Base-by-base conservation (phyloP, 2,888 invertebrate species). In the Oscheius sp. region DNA sequence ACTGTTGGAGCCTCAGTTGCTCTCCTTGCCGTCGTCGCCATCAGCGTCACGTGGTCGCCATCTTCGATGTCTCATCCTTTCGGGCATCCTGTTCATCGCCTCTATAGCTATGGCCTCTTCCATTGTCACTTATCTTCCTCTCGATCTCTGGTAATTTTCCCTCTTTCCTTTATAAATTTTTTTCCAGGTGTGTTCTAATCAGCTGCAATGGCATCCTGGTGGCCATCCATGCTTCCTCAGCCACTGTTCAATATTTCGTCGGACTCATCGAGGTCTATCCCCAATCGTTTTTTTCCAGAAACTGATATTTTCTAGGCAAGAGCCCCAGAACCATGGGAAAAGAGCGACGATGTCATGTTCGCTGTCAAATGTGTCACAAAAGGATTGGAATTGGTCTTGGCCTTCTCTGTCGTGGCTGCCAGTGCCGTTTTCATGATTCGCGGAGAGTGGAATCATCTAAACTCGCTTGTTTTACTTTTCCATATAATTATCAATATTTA, bases 401-500 rank as follows among this genome's bases (percentile, higher is more conserved):
- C 91, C 0, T 89, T 91, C 18, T 89, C 90, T 83, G 91, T 91
- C 13, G 90, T 91, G 1, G 88, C 88, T 27, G 91, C 90, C 77
- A 91, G 91, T 2, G 77, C 90, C 52, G 68, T 74, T 59, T 66
- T 77, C 29, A 63, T 76, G 2, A 35, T 76, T 12, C 61, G 53
- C n/a, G 81, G 74, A 6, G 80, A 83, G 25, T 83, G 84, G 80
- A 80, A 79, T 23, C 71, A 78, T 1, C 72, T 81, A 13, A 80
- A 80, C 16, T 69, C 83, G 18, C 77, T 76, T 0, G 90, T 91
- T 70, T 85, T 91, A 46, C 81, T 91, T 18, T 88, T 91, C 58
- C 91, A 91, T 79, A 90, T 90, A 74, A 91, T 91, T 80, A 91
- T 91, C 81, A 91, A 91, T 85, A 91, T 91, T 16, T 91, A 76